Conservation (phyloP, 1,140 invertebrate genomes). For the Melanaphis sacchari region DNA sequence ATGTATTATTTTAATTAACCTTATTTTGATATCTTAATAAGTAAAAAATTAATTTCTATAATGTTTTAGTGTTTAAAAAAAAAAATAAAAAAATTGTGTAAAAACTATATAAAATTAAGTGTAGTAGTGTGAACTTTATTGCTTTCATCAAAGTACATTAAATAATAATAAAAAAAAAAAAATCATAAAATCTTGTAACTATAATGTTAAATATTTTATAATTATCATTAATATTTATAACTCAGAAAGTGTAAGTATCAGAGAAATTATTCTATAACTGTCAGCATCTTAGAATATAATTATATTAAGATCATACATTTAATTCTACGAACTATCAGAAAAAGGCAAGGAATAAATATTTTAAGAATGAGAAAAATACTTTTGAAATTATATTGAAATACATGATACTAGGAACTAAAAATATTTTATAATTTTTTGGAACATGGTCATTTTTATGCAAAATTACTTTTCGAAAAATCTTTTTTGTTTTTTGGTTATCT, state of each 20-base stretch:
- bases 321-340: no score
- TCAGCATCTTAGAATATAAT: no score
- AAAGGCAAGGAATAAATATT: no score
- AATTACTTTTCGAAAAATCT: no score
- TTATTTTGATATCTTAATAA: background rate
- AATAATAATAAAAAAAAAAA: background rate
- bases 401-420: no score
- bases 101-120: background rate
- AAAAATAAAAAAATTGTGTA: background rate
- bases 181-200: background rate
- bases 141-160: background rate
- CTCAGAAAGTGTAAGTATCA: background rate
- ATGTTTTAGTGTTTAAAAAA: background rate
- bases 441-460: no score
- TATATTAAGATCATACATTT: no score
- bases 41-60: background rate
- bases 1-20: background rate
- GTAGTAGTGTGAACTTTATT: background rate
- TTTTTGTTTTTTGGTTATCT: no score
- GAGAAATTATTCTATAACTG: background rate
- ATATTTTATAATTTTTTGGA: no score
- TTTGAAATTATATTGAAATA: no score
- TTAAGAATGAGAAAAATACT: no score
- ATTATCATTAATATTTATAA: background rate
- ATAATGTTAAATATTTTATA: background rate